Conservation (phyloP, 1,140 invertebrate genomes). For the Belonocnema kinseyi region DNA sequence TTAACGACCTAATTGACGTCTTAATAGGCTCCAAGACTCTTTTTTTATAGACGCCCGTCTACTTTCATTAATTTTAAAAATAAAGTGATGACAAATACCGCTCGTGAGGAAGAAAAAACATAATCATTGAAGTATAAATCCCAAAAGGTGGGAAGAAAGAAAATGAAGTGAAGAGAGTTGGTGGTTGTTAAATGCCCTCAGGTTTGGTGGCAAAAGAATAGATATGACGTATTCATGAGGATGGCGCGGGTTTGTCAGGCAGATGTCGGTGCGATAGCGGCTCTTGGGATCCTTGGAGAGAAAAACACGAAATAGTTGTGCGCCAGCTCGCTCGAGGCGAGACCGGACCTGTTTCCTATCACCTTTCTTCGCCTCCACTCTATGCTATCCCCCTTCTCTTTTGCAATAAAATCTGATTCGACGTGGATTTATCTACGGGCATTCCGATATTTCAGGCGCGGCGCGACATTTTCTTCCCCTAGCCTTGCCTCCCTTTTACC, state of each 20-base stretch:
- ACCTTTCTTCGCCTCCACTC: conserved; percentile 66
- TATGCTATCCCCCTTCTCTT: conserved; percentile 45
- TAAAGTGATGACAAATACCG: too few species aligned
- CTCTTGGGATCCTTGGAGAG: conserved; percentile 58
- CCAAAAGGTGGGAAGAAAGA: not conserved
- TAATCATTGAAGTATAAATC: not conserved
- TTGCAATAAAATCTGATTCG: conserved; percentile 72
- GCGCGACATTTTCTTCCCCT: conserved; percentile 49
- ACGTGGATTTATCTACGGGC: conserved; percentile 71
- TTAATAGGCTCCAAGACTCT: too few species aligned
- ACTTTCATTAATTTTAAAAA: too few species aligned
- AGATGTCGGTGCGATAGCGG: conserved; percentile 67
- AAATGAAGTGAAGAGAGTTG: not conserved
- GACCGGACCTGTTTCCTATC: conserved; percentile 74
- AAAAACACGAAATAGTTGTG: conserved; percentile 73
- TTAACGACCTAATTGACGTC: too few species aligned
- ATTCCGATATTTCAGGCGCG: conserved; percentile 62
- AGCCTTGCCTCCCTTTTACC: conserved; percentile 39
- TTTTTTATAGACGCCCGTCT: too few species aligned
- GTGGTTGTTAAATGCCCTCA: not conserved
- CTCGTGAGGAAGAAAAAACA: too few species aligned
- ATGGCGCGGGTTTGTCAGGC: conserved; percentile 62
- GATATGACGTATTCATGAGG: conserved; percentile 73
- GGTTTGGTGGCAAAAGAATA: conserved; percentile 15
- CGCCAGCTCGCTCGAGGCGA: conserved; percentile 67